Evolutionary conservation across 2,888 invertebrate species (phyloP).

Genomic region (Lochmaea crataegi): DNA sequence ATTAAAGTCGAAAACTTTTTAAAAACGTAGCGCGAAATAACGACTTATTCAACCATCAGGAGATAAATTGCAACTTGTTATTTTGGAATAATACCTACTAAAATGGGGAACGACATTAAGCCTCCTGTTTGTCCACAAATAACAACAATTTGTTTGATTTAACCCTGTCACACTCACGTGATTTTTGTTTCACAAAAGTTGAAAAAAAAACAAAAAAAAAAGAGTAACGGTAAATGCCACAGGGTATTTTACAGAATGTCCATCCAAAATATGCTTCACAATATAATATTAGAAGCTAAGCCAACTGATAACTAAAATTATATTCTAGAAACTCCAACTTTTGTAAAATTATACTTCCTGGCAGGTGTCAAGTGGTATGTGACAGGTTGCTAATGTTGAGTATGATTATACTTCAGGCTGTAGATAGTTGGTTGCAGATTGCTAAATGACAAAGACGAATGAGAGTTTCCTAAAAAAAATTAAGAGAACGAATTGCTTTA

Average conservation of each 20-base stretch:
- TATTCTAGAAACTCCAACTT: too few relatives aligned
- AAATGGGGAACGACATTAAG: background rate
- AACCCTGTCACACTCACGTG: background rate
- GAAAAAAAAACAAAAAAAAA: background rate
- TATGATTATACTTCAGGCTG: too few relatives aligned
- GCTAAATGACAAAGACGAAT: too few relatives aligned
- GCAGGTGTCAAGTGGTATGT: too few relatives aligned
- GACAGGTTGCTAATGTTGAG: too few relatives aligned
- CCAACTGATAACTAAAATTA: too few relatives aligned
- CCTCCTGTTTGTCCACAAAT: background rate
- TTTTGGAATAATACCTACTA: background rate
- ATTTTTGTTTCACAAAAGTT: background rate
- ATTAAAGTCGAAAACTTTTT: background rate
- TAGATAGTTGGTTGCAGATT: too few relatives aligned
- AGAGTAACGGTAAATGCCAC: background rate
- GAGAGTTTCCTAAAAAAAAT: too few relatives aligned
- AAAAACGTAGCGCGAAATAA: background rate
- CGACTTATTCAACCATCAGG: background rate
- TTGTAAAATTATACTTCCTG: too few relatives aligned
- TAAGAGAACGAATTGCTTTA: too few relatives aligned
- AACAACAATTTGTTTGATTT: conserved; percentile 1
- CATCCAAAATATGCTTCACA: background rate
- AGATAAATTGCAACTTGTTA: background rate
- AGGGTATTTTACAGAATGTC: background rate
- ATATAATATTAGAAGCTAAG: background rate